Conservation (phyloP, 2,797 vertebrate genomes). For the Gymnopithys bicolor region DNA sequence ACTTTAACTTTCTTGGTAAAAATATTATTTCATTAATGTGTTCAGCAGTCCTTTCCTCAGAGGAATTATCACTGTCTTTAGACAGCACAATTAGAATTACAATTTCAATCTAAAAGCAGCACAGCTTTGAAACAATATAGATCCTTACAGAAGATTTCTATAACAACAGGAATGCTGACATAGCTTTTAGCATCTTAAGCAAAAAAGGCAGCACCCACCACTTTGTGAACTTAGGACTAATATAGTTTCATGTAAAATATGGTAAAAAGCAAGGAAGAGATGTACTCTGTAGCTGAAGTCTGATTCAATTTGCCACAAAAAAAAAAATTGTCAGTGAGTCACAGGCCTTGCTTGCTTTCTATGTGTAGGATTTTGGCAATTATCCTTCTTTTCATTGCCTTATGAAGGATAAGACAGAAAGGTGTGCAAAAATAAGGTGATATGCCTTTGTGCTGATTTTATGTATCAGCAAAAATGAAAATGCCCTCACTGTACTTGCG, state of each 20-base stretch:
- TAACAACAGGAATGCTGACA: background rate
- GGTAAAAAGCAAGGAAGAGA: background rate
- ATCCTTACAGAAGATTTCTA: background rate
- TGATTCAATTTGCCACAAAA: background rate
- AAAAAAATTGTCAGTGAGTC: background rate
- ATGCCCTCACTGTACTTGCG: background rate
- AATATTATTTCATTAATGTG: background rate
- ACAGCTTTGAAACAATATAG: background rate
- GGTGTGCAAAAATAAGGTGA: background rate
- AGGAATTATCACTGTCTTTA: background rate
- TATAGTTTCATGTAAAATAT: background rate
- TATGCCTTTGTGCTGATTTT: background rate
- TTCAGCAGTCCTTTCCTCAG: background rate
- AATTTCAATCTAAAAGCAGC: background rate
- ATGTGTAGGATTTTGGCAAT: background rate
- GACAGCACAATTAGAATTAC: background rate
- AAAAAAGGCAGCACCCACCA: background rate
- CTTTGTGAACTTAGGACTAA: background rate
- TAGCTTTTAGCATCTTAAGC: background rate
- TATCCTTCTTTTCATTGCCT: background rate
- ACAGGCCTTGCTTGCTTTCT: background rate
- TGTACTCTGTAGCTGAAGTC: background rate
- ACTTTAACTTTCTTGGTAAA: background rate
- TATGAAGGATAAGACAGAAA: background rate
- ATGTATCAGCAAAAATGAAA: background rate